Evolutionary conservation across 1,140 invertebrate genomes (phyloP).

Genomic region (Drosophila tropicalis): DNA sequence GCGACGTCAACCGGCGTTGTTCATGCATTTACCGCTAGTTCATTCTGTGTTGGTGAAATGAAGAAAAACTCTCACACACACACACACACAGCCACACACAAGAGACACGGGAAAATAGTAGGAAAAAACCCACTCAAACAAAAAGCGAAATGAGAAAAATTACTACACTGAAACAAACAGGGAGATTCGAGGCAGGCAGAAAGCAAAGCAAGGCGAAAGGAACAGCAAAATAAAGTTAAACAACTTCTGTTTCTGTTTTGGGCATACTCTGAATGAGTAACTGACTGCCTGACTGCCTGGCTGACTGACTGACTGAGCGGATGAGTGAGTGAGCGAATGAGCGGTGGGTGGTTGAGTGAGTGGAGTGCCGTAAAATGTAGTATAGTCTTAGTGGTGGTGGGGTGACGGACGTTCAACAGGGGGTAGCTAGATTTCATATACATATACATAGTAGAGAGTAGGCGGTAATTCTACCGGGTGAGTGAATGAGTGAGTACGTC

Average conservation of each 20-base stretch:
- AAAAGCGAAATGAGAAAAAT: slow-evolving; percentile 81
- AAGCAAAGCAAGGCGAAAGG: slow-evolving; percentile 12
- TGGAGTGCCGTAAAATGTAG: neutral
- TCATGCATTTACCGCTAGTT: slow-evolving; percentile 79
- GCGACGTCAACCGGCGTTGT: slow-evolving; percentile 56
- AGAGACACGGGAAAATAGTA: slow-evolving; percentile 53
- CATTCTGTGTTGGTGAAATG: slow-evolving; percentile 54
- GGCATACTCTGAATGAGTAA: slow-evolving; percentile 54
- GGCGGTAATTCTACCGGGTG: slow-evolving; percentile 7
- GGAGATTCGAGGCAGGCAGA: neutral
- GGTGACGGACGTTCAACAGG: slow-evolving; percentile 7
- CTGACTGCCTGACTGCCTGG: slow-evolving; percentile 50
- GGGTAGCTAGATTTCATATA: neutral
- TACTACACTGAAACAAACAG: slow-evolving; percentile 67
- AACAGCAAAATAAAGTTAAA: slow-evolving; percentile 29
- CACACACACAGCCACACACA: slow-evolving; percentile 34
- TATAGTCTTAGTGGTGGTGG: neutral
- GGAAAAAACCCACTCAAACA: slow-evolving; percentile 72
- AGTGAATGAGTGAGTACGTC: slow-evolving; percentile 36
- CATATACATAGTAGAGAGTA: neutral
- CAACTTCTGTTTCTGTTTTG: slow-evolving; percentile 66
- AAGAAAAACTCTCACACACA: slow-evolving; percentile 39
- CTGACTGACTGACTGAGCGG: slow-evolving; percentile 47
- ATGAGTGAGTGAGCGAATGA: slow-evolving; percentile 37
- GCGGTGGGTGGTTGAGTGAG: slow-evolving; percentile 15